A percentile compares a stretch with the other conserved stretches of the same genome.
Conservation (phyloP, 2,888 invertebrate genomes). For the Lycophotia porphyrea region DNA sequence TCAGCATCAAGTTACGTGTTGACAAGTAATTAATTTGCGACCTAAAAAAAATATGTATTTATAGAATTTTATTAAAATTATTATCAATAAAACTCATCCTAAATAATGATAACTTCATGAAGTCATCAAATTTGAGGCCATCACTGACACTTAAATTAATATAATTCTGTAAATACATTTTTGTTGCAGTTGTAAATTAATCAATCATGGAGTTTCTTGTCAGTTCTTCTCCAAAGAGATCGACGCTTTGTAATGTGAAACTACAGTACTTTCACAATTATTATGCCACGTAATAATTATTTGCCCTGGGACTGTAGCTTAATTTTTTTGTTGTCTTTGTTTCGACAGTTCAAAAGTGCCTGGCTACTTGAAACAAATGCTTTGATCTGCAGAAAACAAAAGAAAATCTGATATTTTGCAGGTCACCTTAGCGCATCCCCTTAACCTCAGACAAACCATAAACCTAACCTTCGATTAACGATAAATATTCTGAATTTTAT, state of each 20-base stretch:
- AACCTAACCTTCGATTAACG: constrained; percentile 40
- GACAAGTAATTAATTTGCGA: not conserved
- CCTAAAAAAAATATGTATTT: not conserved
- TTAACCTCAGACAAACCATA: constrained; percentile 17
- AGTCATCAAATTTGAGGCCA: not conserved
- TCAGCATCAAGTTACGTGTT: not conserved
- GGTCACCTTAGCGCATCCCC: not conserved
- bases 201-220: too few relatives aligned
- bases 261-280: too few relatives aligned
- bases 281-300: too few relatives aligned
- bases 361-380: too few relatives aligned
- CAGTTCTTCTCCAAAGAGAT: too few relatives aligned
- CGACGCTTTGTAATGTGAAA: too few relatives aligned
- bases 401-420: too few relatives aligned
- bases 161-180: not conserved
- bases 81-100: not conserved
- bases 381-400: too few relatives aligned
- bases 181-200: not conserved
- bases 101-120: not conserved
- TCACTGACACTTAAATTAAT: not conserved
- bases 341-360: too few relatives aligned
- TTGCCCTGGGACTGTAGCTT: too few relatives aligned
- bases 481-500: constrained; percentile 42
- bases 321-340: too few relatives aligned
- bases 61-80: not conserved